Evolutionary conservation across 2,113 vertebrate genomes (phyloP).

Genomic region (Steatornis caripensis): DNA sequence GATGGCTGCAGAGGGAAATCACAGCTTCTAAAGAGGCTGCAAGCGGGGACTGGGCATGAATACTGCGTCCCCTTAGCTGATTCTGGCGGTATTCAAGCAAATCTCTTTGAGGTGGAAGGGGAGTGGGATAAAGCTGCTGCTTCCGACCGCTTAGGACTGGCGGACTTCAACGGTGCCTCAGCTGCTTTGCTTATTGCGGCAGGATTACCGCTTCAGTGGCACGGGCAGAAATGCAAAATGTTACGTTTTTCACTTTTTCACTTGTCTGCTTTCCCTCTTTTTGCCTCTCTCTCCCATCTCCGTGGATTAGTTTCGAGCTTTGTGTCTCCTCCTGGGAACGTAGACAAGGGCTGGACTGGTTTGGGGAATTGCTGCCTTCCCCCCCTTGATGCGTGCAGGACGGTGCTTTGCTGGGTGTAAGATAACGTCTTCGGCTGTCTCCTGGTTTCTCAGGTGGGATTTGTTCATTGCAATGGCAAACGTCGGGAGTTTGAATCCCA

Average conservation of each 20-base stretch:
- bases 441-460: not conserved
- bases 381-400: not conserved
- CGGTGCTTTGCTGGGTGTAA: not conserved
- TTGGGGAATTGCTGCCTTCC: not conserved
- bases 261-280: not conserved
- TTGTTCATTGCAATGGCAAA: not conserved
- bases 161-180: not conserved
- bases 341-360: not conserved
- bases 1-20: not conserved
- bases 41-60: accelerated
- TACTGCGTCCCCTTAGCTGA: not conserved
- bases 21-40: not conserved
- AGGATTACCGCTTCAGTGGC: not conserved
- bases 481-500: not conserved
- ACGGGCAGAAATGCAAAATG: accelerated
- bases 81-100: too few species aligned
- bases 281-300: not conserved
- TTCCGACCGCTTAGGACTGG: not conserved
- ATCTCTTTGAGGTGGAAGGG: not conserved
- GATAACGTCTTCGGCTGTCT: too few species aligned
- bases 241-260: not conserved
- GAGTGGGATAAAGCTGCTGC: accelerated
- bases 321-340: not conserved
- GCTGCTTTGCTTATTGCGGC: not conserved
- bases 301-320: not conserved